Evolutionary conservation across 2,888 invertebrate genomes (phyloP).

Genomic region (Anaspis maculata): DNA sequence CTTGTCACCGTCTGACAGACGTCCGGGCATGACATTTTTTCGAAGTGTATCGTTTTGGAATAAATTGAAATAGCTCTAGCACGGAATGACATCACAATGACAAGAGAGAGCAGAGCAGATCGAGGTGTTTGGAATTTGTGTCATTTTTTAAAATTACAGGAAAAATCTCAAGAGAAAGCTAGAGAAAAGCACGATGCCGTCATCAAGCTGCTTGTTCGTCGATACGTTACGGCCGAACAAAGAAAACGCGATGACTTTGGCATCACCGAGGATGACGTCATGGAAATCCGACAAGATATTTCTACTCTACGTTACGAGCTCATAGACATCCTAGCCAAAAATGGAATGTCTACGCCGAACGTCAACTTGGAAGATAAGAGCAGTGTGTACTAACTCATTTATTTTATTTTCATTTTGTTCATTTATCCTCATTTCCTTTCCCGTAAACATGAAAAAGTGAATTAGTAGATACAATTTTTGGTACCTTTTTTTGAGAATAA

Average conservation of each 20-base stretch:
- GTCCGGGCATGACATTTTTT: too few relatives aligned
- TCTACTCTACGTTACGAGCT: constrained; percentile 90
- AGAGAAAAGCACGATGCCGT: constrained; percentile 70
- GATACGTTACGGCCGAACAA: constrained; percentile 78
- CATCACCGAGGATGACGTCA: constrained; percentile 94
- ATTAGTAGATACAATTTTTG: too few relatives aligned
- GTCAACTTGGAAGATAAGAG: constrained; percentile 59
- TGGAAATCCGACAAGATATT: constrained; percentile 95
- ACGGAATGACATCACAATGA: too few relatives aligned
- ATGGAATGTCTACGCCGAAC: constrained; percentile 79
- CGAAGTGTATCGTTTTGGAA: too few relatives aligned
- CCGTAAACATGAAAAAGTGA: not conserved
- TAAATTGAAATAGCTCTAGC: too few relatives aligned
- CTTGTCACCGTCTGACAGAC: too few relatives aligned
- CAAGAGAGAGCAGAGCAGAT: too few relatives aligned
- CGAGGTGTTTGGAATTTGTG: too few relatives aligned
- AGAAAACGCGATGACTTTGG: constrained; percentile 83
- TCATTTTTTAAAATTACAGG: too few relatives aligned
- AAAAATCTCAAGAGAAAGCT: constrained; percentile 56
- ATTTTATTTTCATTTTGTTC: constrained; percentile 1
- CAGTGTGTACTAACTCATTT: constrained; percentile 37
- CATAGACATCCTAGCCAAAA: constrained; percentile 81
- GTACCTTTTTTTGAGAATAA: too few relatives aligned
- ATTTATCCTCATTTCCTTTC: not conserved
- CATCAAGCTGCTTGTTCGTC: constrained; percentile 78